Percentiles rank a stretch among this genome's conserved stretches.
Conservation (phyloP, 2,797 vertebrate species). For the Smutsia gigantea region DNA sequence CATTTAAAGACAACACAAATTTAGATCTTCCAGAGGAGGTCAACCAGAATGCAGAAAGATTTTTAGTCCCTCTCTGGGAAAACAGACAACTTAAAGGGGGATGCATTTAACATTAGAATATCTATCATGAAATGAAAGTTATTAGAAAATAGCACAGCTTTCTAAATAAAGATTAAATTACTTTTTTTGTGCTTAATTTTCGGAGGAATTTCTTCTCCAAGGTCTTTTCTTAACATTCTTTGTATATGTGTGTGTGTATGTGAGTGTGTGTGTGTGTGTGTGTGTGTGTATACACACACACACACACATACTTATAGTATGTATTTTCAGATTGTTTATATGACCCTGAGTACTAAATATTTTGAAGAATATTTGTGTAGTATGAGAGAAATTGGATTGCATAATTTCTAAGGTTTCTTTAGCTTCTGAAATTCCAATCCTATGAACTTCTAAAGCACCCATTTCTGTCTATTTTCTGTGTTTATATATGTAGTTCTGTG, state of each 20-base stretch:
- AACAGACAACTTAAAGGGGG: neutral
- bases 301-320: no score
- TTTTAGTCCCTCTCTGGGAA: neutral
- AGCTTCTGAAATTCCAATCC: neutral
- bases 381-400: neutral
- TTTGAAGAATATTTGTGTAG: neutral
- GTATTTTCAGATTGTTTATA: neutral
- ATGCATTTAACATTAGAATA: neutral
- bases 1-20: neutral
- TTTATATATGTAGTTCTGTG: neutral
- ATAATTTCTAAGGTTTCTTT: neutral
- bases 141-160: neutral
- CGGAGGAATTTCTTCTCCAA: neutral
- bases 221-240: neutral
- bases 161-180: conserved; percentile 34
- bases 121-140: neutral
- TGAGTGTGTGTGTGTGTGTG: no score
- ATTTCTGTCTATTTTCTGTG: neutral
- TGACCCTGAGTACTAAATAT: neutral
- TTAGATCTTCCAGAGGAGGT: neutral
- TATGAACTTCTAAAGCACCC: neutral
- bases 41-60: neutral
- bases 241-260: no score
- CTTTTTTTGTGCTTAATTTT: neutral
- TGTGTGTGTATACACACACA: neutral